phyloP scores from a whole-genome alignment of 2,113 vertebrate genomes.

The Alethe castanea region DNA sequence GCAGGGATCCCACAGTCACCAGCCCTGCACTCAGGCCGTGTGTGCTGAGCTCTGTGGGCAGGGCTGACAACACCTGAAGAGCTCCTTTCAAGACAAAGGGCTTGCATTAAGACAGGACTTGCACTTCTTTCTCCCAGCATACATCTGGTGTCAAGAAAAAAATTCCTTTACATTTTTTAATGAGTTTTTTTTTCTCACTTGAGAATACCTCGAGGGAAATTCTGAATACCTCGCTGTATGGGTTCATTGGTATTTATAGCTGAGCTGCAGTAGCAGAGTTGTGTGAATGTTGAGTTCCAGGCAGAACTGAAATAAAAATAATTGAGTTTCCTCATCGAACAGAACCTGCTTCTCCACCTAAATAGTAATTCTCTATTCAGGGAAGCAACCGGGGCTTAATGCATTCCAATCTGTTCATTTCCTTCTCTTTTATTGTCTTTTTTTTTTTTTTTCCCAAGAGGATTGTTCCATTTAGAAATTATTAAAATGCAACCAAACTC shows the following conservation, averaged over 20 bases:
- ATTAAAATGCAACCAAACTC: background rate
- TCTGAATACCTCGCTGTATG: background rate
- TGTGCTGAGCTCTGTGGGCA: no score
- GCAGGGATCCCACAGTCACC: fast-evolving
- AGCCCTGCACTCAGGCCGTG: fast-evolving
- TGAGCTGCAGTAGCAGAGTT: background rate
- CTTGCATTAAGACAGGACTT: background rate
- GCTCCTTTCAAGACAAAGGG: background rate
- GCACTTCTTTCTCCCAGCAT: background rate
- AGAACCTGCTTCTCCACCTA: background rate
- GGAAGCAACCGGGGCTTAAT: background rate
- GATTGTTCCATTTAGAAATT: background rate
- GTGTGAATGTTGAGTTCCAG: constrained; percentile 9
- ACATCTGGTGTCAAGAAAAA: background rate
- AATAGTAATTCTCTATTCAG: background rate
- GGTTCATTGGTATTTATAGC: background rate
- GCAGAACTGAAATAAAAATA: constrained; percentile 12
- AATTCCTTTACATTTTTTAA: background rate
- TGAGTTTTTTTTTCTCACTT: background rate
- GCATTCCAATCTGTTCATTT: background rate
- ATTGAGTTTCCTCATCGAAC: background rate
- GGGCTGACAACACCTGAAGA: background rate
- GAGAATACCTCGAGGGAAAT: background rate
- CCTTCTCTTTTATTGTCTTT: background rate
- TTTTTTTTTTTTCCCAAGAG: background rate